A percentile compares a stretch with the other conserved stretches of the same genome.
Conservation (phyloP, 2,113 vertebrate species). For the Eretmochelys imbricata region DNA sequence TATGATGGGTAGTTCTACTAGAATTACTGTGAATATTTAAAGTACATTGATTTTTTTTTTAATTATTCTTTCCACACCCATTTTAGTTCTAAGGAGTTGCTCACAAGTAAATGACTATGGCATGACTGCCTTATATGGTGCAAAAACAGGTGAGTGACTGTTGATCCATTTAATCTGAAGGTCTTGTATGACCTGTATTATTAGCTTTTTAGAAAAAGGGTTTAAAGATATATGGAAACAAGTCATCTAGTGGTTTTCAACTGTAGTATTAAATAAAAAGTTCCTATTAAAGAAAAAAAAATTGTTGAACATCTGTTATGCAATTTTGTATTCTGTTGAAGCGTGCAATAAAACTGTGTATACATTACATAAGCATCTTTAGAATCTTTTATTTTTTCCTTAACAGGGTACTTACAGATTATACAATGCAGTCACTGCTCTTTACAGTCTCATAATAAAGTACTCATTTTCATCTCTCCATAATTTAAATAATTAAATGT, state of each 20-base stretch:
- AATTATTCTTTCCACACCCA: slow-evolving; percentile 73
- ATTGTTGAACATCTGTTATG: slow-evolving; percentile 72
- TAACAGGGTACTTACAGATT: slow-evolving; percentile 96
- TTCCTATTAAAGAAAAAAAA: slow-evolving; percentile 59
- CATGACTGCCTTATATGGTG: slow-evolving; percentile 68
- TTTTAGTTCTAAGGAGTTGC: slow-evolving; percentile 80
- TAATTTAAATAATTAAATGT: slow-evolving; percentile 84
- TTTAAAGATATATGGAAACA: slow-evolving; percentile 84
- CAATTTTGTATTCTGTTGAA: slow-evolving; percentile 87
- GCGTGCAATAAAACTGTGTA: slow-evolving; percentile 99
- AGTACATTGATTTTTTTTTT: slow-evolving; percentile 77
- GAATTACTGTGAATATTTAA: slow-evolving; percentile 80
- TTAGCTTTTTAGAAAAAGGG: slow-evolving; percentile 73
- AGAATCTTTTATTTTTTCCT: slow-evolving; percentile 90
- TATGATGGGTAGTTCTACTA: slow-evolving; percentile 83
- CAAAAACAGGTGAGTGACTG: slow-evolving; percentile 70
- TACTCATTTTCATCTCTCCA: slow-evolving; percentile 80
- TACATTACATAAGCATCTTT: slow-evolving; percentile 95
- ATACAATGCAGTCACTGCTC: slow-evolving; percentile 88
- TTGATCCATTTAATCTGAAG: slow-evolving; percentile 72
- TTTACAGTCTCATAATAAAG: slow-evolving; percentile 86
- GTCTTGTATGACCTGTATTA: slow-evolving; percentile 72
- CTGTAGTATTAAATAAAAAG: slow-evolving; percentile 78
- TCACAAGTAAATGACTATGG: slow-evolving; percentile 74
- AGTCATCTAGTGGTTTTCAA: slow-evolving; percentile 85